phyloP scores from a whole-genome alignment of 1,140 invertebrate genomes.

The Contarinia nasturtii region DNA sequence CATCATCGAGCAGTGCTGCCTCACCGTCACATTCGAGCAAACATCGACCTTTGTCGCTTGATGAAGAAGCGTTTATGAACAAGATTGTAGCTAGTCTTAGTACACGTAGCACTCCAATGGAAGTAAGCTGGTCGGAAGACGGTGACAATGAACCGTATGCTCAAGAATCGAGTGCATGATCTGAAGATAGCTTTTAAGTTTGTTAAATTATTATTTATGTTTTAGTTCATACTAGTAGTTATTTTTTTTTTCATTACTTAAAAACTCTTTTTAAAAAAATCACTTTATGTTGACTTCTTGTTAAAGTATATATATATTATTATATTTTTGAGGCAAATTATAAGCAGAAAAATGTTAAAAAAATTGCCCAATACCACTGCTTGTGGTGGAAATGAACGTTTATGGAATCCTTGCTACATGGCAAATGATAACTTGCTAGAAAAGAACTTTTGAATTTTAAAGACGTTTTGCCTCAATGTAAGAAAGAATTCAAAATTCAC shows the following conservation, averaged over 20 bases:
- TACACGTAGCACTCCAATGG: constrained; percentile 24
- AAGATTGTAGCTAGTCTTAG: constrained; percentile 8
- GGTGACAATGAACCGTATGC: constrained; percentile 10
- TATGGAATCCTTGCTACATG: too few species aligned
- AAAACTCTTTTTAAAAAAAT: background rate
- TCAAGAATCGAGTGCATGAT: constrained; percentile 9
- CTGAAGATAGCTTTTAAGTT: constrained; percentile 5
- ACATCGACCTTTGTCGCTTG: constrained; percentile 10
- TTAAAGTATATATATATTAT: too few species aligned
- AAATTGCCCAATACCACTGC: background rate
- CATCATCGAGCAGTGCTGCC: constrained; percentile 9
- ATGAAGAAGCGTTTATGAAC: constrained; percentile 18
- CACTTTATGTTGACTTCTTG: background rate
- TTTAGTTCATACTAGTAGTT: background rate
- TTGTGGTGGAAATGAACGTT: background rate
- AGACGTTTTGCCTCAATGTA: too few species aligned
- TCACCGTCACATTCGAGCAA: constrained; percentile 9
- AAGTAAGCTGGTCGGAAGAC: constrained; percentile 27
- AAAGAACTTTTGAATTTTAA: too few species aligned
- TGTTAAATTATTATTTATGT: background rate
- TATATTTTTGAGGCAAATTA: too few species aligned
- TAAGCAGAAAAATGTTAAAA: background rate
- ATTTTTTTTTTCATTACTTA: background rate
- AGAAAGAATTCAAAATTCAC: too few species aligned
- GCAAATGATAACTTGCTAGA: too few species aligned